These are phyloP conservation scores for Drosophila fuyamai DNA, from an alignment of 1,140 invertebrate species.

Conservation along the genomic window DNA sequence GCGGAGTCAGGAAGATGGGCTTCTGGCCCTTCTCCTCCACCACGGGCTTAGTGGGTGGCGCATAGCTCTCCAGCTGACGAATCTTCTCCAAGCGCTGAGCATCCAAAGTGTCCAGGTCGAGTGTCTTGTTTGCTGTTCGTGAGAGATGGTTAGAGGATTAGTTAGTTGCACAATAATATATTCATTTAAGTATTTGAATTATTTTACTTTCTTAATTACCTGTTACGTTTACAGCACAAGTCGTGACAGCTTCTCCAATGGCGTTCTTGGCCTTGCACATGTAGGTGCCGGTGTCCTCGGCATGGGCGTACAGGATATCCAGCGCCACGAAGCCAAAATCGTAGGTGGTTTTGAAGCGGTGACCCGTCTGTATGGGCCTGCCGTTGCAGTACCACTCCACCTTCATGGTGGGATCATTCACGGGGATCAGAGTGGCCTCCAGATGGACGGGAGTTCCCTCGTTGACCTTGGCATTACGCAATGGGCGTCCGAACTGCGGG, in stretches of 20 bases:
- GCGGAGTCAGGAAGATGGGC: constrained; percentile 94
- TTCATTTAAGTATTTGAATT: no score
- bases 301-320: constrained; percentile 97
- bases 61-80: constrained; percentile 93
- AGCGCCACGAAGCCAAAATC: constrained; percentile 98
- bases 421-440: constrained; percentile 97
- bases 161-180: no score
- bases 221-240: constrained; percentile 93
- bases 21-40: constrained; percentile 91
- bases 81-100: constrained; percentile 95
- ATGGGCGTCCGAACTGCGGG: constrained; percentile 94
- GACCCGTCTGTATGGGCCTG: constrained; percentile 93
- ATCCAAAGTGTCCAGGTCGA: constrained; percentile 95
- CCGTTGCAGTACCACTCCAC: constrained; percentile 98
- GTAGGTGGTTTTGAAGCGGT: constrained; percentile 96
- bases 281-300: constrained; percentile 97
- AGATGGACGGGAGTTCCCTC: constrained; percentile 97
- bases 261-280: constrained; percentile 97
- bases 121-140: constrained; percentile 90
- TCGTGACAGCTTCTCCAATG: constrained; percentile 96
- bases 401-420: constrained; percentile 97
- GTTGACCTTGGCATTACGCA: constrained; percentile 92
- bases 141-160: constrained; percentile 20
- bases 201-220: no score
- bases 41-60: constrained; percentile 90